These are phyloP conservation scores for Coendou prehensilis DNA, from an alignment of 2,797 vertebrate genomes.

Conservation along the genomic window DNA sequence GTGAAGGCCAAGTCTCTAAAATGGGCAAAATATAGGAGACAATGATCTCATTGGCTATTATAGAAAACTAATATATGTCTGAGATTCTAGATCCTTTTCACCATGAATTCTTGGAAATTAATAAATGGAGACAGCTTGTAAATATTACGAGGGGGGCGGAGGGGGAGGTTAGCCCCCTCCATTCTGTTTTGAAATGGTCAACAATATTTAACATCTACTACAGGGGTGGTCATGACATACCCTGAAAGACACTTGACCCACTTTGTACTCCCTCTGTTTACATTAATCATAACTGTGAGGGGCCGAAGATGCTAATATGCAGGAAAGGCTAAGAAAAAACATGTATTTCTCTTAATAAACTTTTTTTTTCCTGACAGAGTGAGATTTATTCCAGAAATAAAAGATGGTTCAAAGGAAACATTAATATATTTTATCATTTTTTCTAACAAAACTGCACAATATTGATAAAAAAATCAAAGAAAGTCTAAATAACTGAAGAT, in stretches of 20 bases:
- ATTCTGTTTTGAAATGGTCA: constrained; percentile 23
- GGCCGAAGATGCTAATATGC: not conserved
- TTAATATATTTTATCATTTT: not conserved
- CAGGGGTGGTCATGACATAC: not conserved
- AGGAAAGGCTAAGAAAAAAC: not conserved
- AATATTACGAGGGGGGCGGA: not conserved
- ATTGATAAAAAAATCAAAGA: not conserved
- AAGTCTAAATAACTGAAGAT: not conserved
- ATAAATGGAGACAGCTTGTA: not conserved
- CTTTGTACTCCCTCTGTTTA: not conserved
- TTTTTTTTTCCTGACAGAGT: not conserved
- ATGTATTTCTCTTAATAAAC: not conserved
- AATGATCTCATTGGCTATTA: not conserved
- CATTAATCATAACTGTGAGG: not conserved
- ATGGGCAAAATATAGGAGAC: not conserved
- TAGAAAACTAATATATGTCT: not conserved
- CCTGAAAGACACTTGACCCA: not conserved
- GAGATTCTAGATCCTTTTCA: not conserved
- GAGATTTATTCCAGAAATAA: not conserved
- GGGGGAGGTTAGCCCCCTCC: not conserved
- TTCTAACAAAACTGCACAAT: not conserved
- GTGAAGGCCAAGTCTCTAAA: not conserved
- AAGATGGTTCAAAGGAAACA: not conserved
- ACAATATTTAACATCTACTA: not conserved
- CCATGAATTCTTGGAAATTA: not conserved